A percentile compares a stretch with the other conserved stretches of the same genome.
These are phyloP conservation scores for Caerostris extrusa DNA, from an alignment of 1,140 invertebrate genomes.

Conservation along the genomic window DNA sequence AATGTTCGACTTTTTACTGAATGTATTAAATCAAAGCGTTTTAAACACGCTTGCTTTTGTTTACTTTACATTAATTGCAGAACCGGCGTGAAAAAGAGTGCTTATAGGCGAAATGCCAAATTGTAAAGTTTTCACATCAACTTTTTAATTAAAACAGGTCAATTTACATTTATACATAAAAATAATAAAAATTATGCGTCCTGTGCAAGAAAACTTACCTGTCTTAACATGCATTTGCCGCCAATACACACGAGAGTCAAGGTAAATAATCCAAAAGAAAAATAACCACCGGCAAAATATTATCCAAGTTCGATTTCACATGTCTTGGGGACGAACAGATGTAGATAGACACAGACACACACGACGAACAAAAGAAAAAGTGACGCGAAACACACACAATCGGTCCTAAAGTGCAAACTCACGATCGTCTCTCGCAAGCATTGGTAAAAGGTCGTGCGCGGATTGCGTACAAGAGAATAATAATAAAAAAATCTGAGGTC, in stretches of 20 bases:
- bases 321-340: neutral
- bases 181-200: neutral
- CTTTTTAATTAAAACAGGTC: neutral
- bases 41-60: neutral
- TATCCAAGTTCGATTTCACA: conserved; percentile 14
- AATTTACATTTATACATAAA: neutral
- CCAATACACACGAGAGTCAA: neutral
- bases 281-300: neutral
- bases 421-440: neutral
- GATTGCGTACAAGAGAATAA: conserved; percentile 60
- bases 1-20: no score
- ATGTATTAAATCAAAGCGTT: no score
- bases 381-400: conserved; percentile 8
- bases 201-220: neutral
- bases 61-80: neutral
- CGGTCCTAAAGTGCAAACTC: conserved; percentile 43
- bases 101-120: neutral
- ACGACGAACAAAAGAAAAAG: conserved; percentile 16
- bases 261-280: conserved; percentile 10
- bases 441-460: conserved; percentile 58
- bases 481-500: conserved; percentile 49
- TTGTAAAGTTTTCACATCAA: neutral
- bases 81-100: neutral
- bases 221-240: neutral
- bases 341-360: neutral